Base-by-base conservation (phyloP, 1,140 invertebrate genomes). In the Caerostris darwini region DNA sequence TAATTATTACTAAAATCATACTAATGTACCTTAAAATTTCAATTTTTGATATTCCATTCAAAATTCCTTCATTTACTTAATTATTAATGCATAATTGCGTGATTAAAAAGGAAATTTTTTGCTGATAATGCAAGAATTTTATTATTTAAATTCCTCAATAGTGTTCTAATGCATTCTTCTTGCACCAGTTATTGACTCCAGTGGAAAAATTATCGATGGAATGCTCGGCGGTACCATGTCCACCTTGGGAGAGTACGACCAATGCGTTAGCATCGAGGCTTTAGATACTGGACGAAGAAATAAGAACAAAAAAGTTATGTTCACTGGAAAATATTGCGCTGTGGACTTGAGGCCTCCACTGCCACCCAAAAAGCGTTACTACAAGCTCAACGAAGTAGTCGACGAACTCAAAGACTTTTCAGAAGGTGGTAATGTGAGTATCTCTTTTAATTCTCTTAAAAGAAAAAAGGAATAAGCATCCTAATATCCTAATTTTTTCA, bases 171-270 rank as follows among this genome's bases (percentile, higher is more conserved):
- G 17, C 3, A 77, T 34, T 85, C 50, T 10, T 71, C 14, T 6
- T 77, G 4, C 17, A 12, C n/a, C 64, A 95, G 94, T 95, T 58
- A 92, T 95, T 14, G 94, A 95, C 58, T 58, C 94, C 7, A 94
- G 88, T 54, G 89, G 61, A 8, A 90, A 90, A 58, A 77, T 93
- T 10, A 89, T 94, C 10, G 59, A 83, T 56, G 94, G 94, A 8
- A 57, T 94, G 57, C 57, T 95, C 1, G 12, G 54, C 3, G 94
- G 94, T 5, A 92, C 93, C 3, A 82, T 93, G 59, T 92, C 94
- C 7, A 54, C 50, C 50, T 58, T 95, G 19, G 94, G 94, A n/a
- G 93, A 94, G 14, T 94, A 88, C 34, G 94, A 95, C 58, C 89
- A 95, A 59, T 95, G 94, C 58, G 0, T 94, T 0, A 57, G 59